Percentiles rank a stretch among this genome's conserved stretches.
Conservation (phyloP, 2,888 invertebrate genomes). For the Aphodius granarius region DNA sequence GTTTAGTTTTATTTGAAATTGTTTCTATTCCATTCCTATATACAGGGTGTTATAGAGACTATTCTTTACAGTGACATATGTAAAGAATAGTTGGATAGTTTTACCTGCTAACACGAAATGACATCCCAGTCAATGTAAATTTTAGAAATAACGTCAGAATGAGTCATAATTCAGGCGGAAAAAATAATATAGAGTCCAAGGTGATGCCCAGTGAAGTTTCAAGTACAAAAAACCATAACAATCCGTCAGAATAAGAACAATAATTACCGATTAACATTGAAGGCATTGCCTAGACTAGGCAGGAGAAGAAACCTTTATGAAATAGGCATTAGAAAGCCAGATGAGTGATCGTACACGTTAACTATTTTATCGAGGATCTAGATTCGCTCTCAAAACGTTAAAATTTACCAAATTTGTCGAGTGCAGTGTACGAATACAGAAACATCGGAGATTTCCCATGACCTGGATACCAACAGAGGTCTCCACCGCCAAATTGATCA, state of each 20-base stretch:
- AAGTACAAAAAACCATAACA: not conserved
- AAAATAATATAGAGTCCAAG: not conserved
- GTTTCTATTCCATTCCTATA: not conserved
- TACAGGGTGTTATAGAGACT: too few species aligned
- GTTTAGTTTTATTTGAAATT: not conserved
- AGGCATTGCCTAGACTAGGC: not conserved
- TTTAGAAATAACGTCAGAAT: not conserved
- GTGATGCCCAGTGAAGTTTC: not conserved
- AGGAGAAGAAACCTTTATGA: not conserved
- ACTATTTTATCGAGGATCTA: not conserved
- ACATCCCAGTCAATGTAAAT: not conserved
- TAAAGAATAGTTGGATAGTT: too few species aligned
- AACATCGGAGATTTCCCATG: not conserved
- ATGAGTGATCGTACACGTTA: not conserved
- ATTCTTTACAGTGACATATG: too few species aligned
- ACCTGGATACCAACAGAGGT: not conserved
- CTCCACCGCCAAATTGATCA: not conserved
- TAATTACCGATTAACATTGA: not conserved
- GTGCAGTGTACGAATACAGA: not conserved
- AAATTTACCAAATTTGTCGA: not conserved
- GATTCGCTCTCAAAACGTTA: not conserved
- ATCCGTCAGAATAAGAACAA: not conserved
- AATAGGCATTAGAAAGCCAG: not conserved
- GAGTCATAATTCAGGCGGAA: not conserved
- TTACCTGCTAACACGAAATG: too few species aligned